Percentiles rank a stretch among this genome's conserved stretches.
Conservation (phyloP, 2,797 vertebrate genomes). For the Anas bernieri region DNA sequence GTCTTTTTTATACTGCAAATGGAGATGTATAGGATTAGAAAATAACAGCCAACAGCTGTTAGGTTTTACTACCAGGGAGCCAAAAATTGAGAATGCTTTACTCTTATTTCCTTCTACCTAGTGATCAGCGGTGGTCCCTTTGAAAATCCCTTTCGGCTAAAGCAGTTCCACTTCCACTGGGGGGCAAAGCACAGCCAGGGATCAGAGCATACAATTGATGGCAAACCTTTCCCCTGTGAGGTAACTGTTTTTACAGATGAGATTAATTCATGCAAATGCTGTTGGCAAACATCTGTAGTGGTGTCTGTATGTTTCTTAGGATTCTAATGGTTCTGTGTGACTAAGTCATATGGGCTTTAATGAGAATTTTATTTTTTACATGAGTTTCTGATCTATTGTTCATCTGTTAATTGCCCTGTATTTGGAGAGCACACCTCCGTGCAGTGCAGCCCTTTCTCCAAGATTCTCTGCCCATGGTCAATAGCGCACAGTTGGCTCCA, state of each 20-base stretch:
- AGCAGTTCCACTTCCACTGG: constrained; percentile 98
- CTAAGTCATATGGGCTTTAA: neutral
- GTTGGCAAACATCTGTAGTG: neutral
- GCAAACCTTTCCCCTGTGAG: constrained; percentile 90
- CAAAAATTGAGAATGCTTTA: neutral
- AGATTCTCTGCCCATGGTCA: neutral
- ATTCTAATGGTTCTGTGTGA: neutral
- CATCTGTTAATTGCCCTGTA: neutral
- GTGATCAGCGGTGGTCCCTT: constrained; percentile 91
- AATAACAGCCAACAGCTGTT: neutral
- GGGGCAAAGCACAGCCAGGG: constrained; percentile 87
- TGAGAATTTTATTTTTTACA: neutral
- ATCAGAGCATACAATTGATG: constrained; percentile 92
- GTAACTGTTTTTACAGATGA: constrained; percentile 69
- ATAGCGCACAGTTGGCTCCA: neutral
- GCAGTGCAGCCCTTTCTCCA: neutral
- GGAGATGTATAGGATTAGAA: neutral
- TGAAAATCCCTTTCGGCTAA: constrained; percentile 89
- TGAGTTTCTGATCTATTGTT: neutral
- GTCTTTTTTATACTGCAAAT: neutral
- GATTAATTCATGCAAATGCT: neutral
- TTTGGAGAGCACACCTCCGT: neutral
- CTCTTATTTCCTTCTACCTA: constrained; percentile 48
- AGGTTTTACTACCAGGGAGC: neutral
- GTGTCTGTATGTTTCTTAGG: neutral